These are phyloP conservation scores for Lasioglossum villosulum DNA, from an alignment of 2,888 invertebrate genomes.

Conservation along the genomic window DNA sequence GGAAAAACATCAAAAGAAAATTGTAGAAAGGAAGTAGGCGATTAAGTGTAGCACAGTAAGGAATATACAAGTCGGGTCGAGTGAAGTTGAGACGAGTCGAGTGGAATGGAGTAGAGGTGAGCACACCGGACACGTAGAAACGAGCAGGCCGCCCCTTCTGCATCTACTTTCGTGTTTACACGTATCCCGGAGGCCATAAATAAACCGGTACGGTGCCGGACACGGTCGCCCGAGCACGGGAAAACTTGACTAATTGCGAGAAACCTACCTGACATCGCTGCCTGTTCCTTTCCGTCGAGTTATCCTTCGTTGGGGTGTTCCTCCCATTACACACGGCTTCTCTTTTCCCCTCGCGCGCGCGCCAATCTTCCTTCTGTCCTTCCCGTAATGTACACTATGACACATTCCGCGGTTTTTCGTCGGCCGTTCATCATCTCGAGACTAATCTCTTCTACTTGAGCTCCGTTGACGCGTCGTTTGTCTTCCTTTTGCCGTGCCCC, in stretches of 20 bases:
- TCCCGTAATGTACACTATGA: slow-evolving; percentile 67
- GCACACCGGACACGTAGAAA: slow-evolving; percentile 24
- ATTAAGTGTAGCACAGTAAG: slow-evolving; percentile 21
- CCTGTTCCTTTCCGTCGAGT: slow-evolving; percentile 69
- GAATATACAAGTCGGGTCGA: slow-evolving; percentile 5
- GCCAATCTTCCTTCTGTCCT: slow-evolving; percentile 41
- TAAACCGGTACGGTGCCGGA: slow-evolving; percentile 64
- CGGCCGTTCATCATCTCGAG: slow-evolving; percentile 72
- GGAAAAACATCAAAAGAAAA: not conserved
- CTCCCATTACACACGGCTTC: slow-evolving; percentile 33
- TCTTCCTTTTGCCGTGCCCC: slow-evolving; percentile 62
- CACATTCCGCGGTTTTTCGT: slow-evolving; percentile 71
- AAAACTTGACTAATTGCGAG: slow-evolving; percentile 74
- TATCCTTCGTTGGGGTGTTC: slow-evolving; percentile 60
- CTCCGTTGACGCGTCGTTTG: slow-evolving; percentile 72
- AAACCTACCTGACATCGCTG: slow-evolving; percentile 68
- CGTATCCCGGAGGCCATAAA: slow-evolving; percentile 60
- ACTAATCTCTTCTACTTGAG: slow-evolving; percentile 77
- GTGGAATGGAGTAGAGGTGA: slow-evolving; percentile 16
- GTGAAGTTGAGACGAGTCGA: slow-evolving; percentile 14
- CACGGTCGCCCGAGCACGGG: slow-evolving; percentile 61
- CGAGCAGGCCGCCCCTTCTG: slow-evolving; percentile 44
- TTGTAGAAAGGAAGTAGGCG: slow-evolving; percentile 13
- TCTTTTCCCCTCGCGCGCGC: slow-evolving; percentile 11
- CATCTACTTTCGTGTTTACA: slow-evolving; percentile 69